Evolutionary conservation across 1,140 invertebrate species (phyloP).

Genomic region (Radopholus similis): DNA sequence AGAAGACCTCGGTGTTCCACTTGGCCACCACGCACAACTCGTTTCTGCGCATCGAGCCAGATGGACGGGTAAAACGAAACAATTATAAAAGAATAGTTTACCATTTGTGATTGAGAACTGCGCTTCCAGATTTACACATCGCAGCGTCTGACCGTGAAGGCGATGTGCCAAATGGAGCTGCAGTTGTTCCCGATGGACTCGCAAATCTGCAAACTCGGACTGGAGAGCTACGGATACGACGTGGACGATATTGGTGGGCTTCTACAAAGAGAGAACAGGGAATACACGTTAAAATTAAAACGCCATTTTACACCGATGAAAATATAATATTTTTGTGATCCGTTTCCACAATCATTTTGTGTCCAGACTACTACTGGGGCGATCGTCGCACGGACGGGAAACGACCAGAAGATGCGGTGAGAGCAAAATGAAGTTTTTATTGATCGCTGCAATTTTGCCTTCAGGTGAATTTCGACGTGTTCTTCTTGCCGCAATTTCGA

Average conservation of each 20-base stretch:
- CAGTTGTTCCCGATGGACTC: slow-evolving; percentile 75
- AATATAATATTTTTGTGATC: not conserved
- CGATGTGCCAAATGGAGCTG: slow-evolving; percentile 92
- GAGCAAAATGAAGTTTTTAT: too few species aligned
- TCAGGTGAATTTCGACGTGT: slow-evolving; percentile 42
- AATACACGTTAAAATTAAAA: not conserved
- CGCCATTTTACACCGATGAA: not conserved
- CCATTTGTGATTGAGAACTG: slow-evolving; percentile 3
- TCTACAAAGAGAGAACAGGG: not conserved
- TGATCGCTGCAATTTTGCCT: not conserved
- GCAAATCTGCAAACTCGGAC: slow-evolving; percentile 62
- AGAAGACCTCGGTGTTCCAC: slow-evolving; percentile 97
- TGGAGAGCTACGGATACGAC: slow-evolving; percentile 60
- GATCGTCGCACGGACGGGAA: slow-evolving; percentile 20
- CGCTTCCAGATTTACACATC: slow-evolving; percentile 37
- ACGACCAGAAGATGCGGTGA: slow-evolving; percentile 29
- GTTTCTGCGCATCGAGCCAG: slow-evolving; percentile 64
- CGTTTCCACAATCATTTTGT: not conserved
- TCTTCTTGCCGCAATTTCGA: slow-evolving; percentile 53
- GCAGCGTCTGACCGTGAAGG: slow-evolving; percentile 82
- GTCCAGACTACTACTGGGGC: slow-evolving; percentile 36
- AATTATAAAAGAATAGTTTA: not conserved
- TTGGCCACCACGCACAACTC: slow-evolving; percentile 81
- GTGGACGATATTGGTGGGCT: slow-evolving; percentile 38
- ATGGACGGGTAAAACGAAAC: slow-evolving; percentile 57